Evolutionary conservation across 2,113 vertebrate genomes (phyloP), one percentile per base, ranked within the genome.

Genomic region (Oostethus manadensis): DNA sequence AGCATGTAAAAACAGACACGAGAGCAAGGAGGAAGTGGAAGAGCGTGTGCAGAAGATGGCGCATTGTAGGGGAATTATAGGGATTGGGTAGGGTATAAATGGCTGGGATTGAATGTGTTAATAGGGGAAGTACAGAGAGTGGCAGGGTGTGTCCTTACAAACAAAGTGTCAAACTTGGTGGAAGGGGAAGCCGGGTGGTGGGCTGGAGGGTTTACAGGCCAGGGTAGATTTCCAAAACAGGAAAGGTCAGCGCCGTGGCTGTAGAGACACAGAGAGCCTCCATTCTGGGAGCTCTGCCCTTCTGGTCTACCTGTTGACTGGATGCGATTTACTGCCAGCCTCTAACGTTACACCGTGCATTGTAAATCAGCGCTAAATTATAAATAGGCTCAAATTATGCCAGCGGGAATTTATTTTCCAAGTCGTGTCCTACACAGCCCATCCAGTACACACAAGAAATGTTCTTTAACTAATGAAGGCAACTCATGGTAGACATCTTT

Each of bases 181-280:
- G 22, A 51, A 16, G 23, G 20, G n/a, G n/a, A n/a, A n/a, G n/a
- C n/a, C n/a, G n/a, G 50, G 10, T 16, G 20, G 23, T 17, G 50
- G 16, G 2, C n/a, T 29, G 26, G 43, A 18, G 20, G 55, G 35
- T 22, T 48, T 42, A 11, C 38, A 42, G 38, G 11, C 11, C 38
- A 42, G 38, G 38, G 38, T 42, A 4, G 11, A 42, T 42, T 42
- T 86, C 83, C 88, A 84, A 83, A 88, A 88, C 85, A 88, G 86
- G 88, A 90, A 89, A 89, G 82, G 85, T 83, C 78, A 82, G 82
- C 55, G 72, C 73, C 78, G 69, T 76, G 79, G 79, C 76, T 79
- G 70, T 77, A 76, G 55, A 72, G 74, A 73, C 68, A 29, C 62
- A 9, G 74, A 72, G 70, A 76, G 63, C 76, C 79, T 72, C 79